Evolutionary conservation across 2,797 vertebrate species (phyloP).

Genomic region (Anas georgica): DNA sequence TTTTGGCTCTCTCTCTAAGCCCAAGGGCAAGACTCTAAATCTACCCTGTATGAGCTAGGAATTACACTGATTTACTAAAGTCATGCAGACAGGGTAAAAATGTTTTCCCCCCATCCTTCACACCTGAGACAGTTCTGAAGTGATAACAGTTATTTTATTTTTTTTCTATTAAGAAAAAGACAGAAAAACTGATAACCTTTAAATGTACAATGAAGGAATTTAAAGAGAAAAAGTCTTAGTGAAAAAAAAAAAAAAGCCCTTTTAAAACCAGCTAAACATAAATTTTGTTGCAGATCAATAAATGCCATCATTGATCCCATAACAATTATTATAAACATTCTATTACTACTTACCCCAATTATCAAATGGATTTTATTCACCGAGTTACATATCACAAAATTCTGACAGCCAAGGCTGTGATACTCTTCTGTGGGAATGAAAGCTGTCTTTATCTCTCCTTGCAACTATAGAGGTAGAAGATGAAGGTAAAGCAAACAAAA

Average conservation of each 20-base stretch:
- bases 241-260: not conserved
- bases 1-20: not conserved
- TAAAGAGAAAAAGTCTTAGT: not conserved
- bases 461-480: conserved; percentile 78
- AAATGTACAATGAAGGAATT: not conserved
- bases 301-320: rapidly evolving
- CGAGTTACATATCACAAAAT: conserved; percentile 79
- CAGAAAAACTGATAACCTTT: not conserved
- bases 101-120: not conserved
- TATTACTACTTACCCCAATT: conserved; percentile 83
- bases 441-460: conserved; percentile 85
- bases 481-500: not conserved
- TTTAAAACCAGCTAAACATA: not conserved
- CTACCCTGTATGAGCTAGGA: not conserved
- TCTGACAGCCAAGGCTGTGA: conserved; percentile 83
- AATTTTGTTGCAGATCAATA: not conserved
- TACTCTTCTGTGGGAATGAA: conserved; percentile 85
- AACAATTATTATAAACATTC: rapidly evolving
- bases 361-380: conserved; percentile 81
- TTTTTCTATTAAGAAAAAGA: too few species aligned
- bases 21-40: not conserved
- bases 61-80: not conserved
- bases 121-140: not conserved
- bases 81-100: not conserved
- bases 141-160: not conserved